Evolutionary conservation across 2,797 vertebrate genomes (phyloP).

Genomic region (Hybognathus amarus): DNA sequence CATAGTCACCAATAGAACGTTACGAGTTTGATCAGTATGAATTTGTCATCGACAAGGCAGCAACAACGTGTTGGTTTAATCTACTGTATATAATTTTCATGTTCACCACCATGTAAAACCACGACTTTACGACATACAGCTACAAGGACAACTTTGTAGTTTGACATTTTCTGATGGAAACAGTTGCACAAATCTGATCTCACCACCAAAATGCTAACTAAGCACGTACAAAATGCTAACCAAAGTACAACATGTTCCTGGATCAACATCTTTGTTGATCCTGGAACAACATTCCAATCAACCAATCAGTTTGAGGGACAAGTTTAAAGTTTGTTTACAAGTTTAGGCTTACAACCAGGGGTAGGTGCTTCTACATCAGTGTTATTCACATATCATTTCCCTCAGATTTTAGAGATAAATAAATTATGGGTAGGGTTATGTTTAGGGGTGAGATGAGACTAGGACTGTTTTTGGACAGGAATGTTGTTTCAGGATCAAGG

Average conservation of each 20-base stretch:
- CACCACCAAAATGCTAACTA: neutral
- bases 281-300: neutral
- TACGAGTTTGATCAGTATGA: neutral
- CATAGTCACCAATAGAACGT: neutral
- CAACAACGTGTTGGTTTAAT: neutral
- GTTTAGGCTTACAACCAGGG: neutral
- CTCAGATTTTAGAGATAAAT: too few species aligned
- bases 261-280: neutral
- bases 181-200: neutral
- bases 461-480: too few species aligned
- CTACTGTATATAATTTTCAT: neutral
- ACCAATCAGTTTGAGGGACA: neutral
- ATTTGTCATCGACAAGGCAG: neutral
- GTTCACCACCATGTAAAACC: neutral
- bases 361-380: neutral
- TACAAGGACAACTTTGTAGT: neutral
- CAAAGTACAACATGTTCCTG: neutral
- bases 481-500: neutral
- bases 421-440: too few species aligned
- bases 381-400: neutral
- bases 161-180: neutral
- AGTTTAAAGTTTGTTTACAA: neutral
- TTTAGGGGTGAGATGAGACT: too few species aligned
- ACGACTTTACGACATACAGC: neutral
- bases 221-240: neutral